Conservation (phyloP, 64 coral and sea anemone species). For the Acropora tenuis region DNA sequence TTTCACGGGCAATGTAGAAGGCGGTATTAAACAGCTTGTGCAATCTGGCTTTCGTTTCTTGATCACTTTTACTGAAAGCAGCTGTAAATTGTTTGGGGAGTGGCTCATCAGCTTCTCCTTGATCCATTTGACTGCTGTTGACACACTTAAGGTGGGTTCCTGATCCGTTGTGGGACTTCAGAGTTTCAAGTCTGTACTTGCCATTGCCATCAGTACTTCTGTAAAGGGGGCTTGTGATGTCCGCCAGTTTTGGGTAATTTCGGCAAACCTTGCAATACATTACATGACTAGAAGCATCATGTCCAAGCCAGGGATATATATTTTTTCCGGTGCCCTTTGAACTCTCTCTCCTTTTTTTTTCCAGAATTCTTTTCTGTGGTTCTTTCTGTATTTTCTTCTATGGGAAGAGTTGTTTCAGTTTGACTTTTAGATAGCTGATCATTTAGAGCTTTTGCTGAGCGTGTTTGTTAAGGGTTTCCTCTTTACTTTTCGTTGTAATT, state of each 20-base stretch:
- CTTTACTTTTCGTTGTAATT: constrained; percentile 47
- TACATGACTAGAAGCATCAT: neutral
- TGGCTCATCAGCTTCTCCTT: constrained; percentile 47
- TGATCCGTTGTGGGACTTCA: constrained; percentile 26
- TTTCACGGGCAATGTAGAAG: constrained; percentile 42
- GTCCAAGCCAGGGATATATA: neutral
- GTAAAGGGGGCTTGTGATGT: constrained; percentile 6
- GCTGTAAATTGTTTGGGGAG: constrained; percentile 33
- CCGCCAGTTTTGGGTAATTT: constrained; percentile 3
- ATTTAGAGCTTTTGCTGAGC: neutral
- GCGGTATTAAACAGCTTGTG: constrained; percentile 43
- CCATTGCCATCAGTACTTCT: neutral
- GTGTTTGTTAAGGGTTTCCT: neutral
- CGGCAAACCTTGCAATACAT: neutral
- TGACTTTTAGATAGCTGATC: neutral
- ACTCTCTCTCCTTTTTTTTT: neutral
- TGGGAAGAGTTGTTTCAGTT: neutral
- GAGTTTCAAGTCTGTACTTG: no score
- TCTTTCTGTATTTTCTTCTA: neutral
- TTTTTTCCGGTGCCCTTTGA: neutral
- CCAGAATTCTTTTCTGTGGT: neutral
- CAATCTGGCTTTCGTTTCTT: constrained; percentile 41
- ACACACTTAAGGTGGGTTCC: constrained; percentile 29
- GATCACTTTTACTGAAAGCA: neutral
- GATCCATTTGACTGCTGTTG: constrained; percentile 51